Percentiles rank a stretch among this genome's conserved stretches.
Evolutionary conservation across 2,888 invertebrate species (phyloP).

Genomic region (Eudemis profundana): DNA sequence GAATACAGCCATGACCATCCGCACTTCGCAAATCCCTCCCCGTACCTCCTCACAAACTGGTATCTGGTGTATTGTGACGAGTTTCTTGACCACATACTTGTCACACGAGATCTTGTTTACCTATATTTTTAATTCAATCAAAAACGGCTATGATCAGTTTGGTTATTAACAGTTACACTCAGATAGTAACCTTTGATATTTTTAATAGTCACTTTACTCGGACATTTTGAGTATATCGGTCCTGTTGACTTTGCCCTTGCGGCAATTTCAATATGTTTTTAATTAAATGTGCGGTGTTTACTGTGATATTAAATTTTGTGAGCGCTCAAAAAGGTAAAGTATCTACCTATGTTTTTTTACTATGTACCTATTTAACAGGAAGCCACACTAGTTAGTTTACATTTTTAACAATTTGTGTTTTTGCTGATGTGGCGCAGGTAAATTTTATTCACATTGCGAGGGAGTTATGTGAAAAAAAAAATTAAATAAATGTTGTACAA

Average conservation of each 20-base stretch:
- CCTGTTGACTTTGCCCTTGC: background rate
- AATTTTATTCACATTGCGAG: background rate
- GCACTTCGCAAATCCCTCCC: too few species aligned
- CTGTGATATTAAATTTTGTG: background rate
- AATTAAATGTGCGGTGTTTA: background rate
- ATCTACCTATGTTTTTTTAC: background rate
- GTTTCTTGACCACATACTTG: too few species aligned
- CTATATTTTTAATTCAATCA: too few species aligned
- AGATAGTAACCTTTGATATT: background rate
- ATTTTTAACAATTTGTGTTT: background rate
- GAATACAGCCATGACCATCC: too few species aligned
- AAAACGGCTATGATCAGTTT: too few species aligned
- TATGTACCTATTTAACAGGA: background rate
- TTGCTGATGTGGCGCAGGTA: background rate
- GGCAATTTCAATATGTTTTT: background rate
- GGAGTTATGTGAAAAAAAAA: too few species aligned
- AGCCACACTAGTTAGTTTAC: background rate
- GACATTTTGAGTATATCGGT: background rate
- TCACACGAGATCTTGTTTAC: too few species aligned
- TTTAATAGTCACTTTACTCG: background rate
- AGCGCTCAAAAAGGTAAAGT: constrained; percentile 19
- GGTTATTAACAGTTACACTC: background rate
- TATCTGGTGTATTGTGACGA: too few species aligned
- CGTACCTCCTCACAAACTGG: too few species aligned
- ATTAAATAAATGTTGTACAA: too few species aligned